Evolutionary conservation across 1,140 invertebrate genomes (phyloP), one percentile per base, ranked within the genome.

Genomic region (Drosophila tsacasi): DNA sequence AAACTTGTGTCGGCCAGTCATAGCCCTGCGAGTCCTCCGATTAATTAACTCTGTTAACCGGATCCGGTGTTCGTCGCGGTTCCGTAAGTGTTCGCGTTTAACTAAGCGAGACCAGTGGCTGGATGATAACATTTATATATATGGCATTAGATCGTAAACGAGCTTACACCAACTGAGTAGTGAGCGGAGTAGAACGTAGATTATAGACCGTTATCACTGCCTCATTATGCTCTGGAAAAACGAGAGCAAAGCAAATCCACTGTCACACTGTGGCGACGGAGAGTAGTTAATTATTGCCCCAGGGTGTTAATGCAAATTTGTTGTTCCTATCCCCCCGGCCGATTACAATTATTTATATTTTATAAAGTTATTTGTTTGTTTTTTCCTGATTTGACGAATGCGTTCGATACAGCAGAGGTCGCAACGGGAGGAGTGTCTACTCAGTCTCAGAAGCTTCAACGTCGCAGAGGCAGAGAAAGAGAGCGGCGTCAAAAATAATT

Each of bases 81-180:
- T 44, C 68, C 58, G 32, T 71, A 59, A 42, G 46, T 49, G 59
- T 40, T 74, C 59, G 60, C 47, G 58, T 46, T 66, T 49, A 77
- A 87, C 83, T 87, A 80, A 87, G 52, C 66, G 64, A 44, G 44
- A 52, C 50, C 55, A 67, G 60, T 77, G 58, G 62, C 52, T 19
- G 58, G 47, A 55, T 81, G 83, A 83, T 80, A 89, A 86, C 68
- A 74, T 80, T 80, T 86, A 86, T 86, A 86, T 62, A 65, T 67
- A 61, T 46, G 55, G 19, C 66, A 74, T 67, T 76, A 66, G 81
- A 79, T 76, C 68, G 58, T 65, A 79, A 58, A 66, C 55, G 61
- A 68, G 62, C 50, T 46, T 37, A 25, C 39, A 27, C 68, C 47
- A 73, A 62, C 65, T 64, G 82, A 77, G 76, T 54, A 40, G 13